Evolutionary conservation across 2,888 invertebrate species (phyloP), one percentile per base, ranked within the genome.

Genomic region (Lasioglossum malachurum): DNA sequence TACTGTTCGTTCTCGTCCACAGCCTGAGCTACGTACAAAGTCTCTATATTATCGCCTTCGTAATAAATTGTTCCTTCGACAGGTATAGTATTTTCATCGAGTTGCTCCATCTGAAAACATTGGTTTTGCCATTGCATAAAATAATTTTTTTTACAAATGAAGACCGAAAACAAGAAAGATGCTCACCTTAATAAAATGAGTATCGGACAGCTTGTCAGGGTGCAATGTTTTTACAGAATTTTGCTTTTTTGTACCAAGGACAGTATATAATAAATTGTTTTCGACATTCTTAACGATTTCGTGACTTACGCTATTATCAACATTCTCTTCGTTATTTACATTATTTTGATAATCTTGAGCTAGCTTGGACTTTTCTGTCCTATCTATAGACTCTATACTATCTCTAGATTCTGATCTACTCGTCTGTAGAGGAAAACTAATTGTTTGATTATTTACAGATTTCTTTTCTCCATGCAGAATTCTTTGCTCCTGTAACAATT

Each of bases 251-350:
- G 94, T 92, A 35, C 94, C 94, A 53, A 95, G 91, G 23, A 95
- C 95, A 14, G 95, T 95, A 64, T 95, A 95, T 23, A 95, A 90
- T 78, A 95, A 88, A 92, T 95, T 93, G 83, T 95, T 94, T 75
- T 95, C 95, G 10, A 92, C 84, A 91, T 93, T 94, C 53, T 94
- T 93, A 3, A 95, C 92, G 60, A 95, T 93, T 84, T 95, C 94
- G 71, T 94, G 93, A 72, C 91, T 93, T 75, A 87, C 79, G 75
- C 78, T 88, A 75, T 83, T 88, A 75, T 91, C 91, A 60, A 82
- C 79, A 64, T 78, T 87, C 53, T 88, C 88, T 7, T 86, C 82
- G 78, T 82, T 90, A 84, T 85, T 89, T 64, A 85, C 44, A 88
- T 84, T 87, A 73, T 86, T 86, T 44, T 89, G 87, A 81, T 85